These are phyloP conservation scores for Atlantisia rogersi DNA, from an alignment of 2,113 vertebrate species.

Conservation along the genomic window DNA sequence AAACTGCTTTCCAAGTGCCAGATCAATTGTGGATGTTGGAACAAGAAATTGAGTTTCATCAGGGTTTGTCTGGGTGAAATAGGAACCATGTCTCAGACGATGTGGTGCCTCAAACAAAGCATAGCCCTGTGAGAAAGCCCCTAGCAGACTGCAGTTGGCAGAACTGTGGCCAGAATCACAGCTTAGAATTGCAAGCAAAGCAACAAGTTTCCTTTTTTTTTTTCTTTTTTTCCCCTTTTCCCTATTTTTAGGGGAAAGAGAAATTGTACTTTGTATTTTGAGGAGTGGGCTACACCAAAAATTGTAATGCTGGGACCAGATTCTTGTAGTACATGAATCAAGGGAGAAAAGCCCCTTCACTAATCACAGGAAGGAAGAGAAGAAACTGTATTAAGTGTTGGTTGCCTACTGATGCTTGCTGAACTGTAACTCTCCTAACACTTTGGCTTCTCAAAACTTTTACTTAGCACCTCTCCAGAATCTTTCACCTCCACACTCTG, in stretches of 20 bases:
- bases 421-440: neutral
- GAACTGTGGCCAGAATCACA: neutral
- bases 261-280: neutral
- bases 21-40: slow-evolving; percentile 5
- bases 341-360: neutral
- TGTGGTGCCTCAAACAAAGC: neutral
- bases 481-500: neutral
- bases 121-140: neutral
- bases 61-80: neutral
- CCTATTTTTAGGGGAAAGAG: neutral
- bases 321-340: neutral
- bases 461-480: neutral
- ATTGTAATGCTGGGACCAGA: neutral
- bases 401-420: fast-evolving
- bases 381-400: neutral
- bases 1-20: neutral
- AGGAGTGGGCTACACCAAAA: neutral
- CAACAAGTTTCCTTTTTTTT: neutral
- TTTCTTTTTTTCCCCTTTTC: too few species aligned
- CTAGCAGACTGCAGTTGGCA: neutral
- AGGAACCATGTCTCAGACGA: neutral
- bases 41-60: slow-evolving; percentile 14
- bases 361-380: neutral
- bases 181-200: neutral
- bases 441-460: neutral